Conservation (phyloP, 2,797 vertebrate genomes). For the Chaunax sp. region DNA sequence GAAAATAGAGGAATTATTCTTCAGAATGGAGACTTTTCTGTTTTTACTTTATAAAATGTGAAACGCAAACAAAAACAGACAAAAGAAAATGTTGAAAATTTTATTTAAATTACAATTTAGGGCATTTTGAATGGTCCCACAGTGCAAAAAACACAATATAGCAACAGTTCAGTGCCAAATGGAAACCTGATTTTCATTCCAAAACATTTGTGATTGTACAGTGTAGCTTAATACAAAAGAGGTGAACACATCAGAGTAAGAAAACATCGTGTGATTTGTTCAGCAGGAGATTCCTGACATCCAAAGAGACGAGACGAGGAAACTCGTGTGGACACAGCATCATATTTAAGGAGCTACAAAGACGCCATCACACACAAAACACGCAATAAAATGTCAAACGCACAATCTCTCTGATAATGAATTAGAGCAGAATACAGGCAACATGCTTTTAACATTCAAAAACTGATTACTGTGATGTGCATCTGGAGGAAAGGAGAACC, state of each 20-base stretch:
- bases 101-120: background rate
- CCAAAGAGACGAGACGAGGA: slow-evolving; percentile 13
- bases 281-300: slow-evolving; percentile 18
- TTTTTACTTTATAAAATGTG: background rate
- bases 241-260: background rate
- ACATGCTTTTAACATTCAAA: slow-evolving; percentile 13
- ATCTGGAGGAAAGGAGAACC: slow-evolving; percentile 22
- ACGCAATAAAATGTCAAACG: slow-evolving; percentile 17
- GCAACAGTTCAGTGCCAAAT: background rate
- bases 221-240: background rate
- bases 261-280: background rate
- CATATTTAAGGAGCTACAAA: slow-evolving; percentile 80
- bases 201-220: background rate
- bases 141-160: background rate
- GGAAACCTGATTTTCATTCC: background rate
- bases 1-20: background rate
- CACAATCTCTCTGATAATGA: slow-evolving; percentile 14
- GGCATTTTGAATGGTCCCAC: too few relatives aligned
- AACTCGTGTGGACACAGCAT: slow-evolving; percentile 66
- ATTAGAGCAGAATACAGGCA: slow-evolving; percentile 32
- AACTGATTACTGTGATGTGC: slow-evolving; percentile 17
- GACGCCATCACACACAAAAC: slow-evolving; percentile 51
- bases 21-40: too few relatives aligned
- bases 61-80: background rate
- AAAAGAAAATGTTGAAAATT: background rate